phyloP scores from a whole-genome alignment of 2,797 vertebrate species.

The Scyliorhinus canicula region DNA sequence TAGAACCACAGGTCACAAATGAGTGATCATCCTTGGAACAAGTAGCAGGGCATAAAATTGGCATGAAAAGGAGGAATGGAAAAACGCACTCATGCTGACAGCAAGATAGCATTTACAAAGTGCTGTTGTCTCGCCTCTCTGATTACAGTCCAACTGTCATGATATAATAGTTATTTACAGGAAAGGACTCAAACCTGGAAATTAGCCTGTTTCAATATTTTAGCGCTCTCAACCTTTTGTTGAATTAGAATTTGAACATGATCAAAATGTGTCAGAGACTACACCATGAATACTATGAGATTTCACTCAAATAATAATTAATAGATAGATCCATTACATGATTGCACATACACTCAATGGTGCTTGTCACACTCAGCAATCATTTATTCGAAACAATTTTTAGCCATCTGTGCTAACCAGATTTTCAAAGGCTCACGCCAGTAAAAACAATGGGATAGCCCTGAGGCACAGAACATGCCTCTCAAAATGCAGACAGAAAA shows the following conservation, averaged over 20 bases:
- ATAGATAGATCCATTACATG: too few relatives aligned
- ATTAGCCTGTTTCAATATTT: background rate
- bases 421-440: background rate
- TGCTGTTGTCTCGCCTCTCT: background rate
- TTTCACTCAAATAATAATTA: background rate
- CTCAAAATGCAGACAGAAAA: constrained; percentile 33
- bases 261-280: background rate
- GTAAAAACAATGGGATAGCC: background rate
- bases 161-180: background rate
- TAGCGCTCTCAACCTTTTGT: too few relatives aligned
- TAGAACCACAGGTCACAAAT: background rate
- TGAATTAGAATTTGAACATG: background rate
- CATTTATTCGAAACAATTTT: background rate
- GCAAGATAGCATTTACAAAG: background rate
- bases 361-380: background rate
- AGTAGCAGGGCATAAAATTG: background rate
- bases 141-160: background rate
- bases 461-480: background rate
- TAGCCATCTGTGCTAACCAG: background rate
- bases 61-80: background rate
- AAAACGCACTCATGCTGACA: background rate
- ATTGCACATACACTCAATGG: background rate
- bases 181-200: background rate
- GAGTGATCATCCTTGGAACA: background rate
- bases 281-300: background rate